Evolutionary conservation across 1,140 invertebrate genomes (phyloP).

Genomic region (Leucophenga varia): DNA sequence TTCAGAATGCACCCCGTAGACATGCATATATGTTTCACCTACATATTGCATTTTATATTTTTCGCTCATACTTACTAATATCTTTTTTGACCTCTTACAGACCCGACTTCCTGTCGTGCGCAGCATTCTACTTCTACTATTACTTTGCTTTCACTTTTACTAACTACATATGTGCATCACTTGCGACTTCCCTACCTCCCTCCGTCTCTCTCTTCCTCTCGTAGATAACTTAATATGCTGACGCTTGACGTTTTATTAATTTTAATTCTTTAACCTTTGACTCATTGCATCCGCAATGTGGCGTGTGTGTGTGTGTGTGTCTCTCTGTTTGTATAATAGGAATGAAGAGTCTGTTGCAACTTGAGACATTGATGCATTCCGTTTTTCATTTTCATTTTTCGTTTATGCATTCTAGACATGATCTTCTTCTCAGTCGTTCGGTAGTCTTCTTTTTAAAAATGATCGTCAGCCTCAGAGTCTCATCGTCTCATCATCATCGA

Average conservation of each 20-base stretch:
- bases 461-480: not conserved
- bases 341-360: no score
- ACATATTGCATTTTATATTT: no score
- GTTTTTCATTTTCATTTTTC: not conserved
- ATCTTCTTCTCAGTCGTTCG: not conserved
- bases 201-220: constrained; percentile 7
- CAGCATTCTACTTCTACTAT: not conserved
- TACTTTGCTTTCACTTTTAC: not conserved
- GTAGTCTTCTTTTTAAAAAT: no score
- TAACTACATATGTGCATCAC: not conserved
- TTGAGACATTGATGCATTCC: not conserved
- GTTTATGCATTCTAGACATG: not conserved
- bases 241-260: constrained; percentile 36
- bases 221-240: no score
- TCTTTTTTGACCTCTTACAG: constrained; percentile 28
- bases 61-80: no score
- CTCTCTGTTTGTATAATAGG: no score
- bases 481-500: constrained; percentile 28
- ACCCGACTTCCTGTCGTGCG: constrained; percentile 38
- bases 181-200: constrained; percentile 16
- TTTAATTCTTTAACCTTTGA: constrained; percentile 51
- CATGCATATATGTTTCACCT: no score
- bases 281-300: constrained; percentile 22
- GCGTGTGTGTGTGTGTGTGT: not conserved
- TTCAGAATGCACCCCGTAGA: no score